Evolutionary conservation across 2,888 invertebrate species (phyloP).

Genomic region (Agonopterix arenella): DNA sequence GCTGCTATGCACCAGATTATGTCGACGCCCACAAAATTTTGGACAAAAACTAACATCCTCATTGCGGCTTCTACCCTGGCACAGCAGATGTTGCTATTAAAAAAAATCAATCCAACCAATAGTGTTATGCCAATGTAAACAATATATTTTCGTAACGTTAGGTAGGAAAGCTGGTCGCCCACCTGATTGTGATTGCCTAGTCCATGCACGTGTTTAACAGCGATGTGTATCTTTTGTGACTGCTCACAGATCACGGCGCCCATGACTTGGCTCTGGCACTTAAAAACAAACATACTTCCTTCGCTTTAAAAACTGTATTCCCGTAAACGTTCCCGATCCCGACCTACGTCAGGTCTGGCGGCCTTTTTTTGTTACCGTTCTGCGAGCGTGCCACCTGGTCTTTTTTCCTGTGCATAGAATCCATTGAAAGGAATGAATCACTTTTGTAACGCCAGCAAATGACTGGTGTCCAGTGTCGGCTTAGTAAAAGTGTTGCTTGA

Average conservation of each 20-base stretch:
- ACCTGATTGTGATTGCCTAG: slow-evolving; percentile 60
- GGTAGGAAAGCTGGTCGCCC: slow-evolving; percentile 34
- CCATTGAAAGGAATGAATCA: slow-evolving; percentile 62
- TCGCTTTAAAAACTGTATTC: slow-evolving; percentile 34
- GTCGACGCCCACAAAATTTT: neutral
- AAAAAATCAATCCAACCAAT: slow-evolving; percentile 18
- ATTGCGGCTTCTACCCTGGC: neutral
- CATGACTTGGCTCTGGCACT: slow-evolving; percentile 28
- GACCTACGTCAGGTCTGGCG: slow-evolving; percentile 39
- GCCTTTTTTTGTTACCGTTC: slow-evolving; percentile 52
- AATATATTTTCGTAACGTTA: slow-evolving; percentile 32
- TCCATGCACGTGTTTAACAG: slow-evolving; percentile 63
- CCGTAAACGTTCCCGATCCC: slow-evolving; percentile 19
- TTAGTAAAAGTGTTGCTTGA: slow-evolving; percentile 20
- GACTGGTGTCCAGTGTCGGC: slow-evolving; percentile 30
- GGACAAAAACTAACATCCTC: no score
- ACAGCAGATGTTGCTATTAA: neutral
- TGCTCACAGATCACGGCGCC: slow-evolving; percentile 43
- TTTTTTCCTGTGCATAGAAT: slow-evolving; percentile 58
- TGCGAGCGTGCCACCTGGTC: slow-evolving; percentile 67
- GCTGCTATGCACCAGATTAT: neutral
- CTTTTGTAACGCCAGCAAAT: slow-evolving; percentile 43
- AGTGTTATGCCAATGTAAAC: slow-evolving; percentile 29
- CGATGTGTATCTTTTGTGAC: slow-evolving; percentile 56
- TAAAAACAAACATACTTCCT: slow-evolving; percentile 38